Conservation (phyloP, 2,113 vertebrate genomes). For the Python bivittatus region DNA sequence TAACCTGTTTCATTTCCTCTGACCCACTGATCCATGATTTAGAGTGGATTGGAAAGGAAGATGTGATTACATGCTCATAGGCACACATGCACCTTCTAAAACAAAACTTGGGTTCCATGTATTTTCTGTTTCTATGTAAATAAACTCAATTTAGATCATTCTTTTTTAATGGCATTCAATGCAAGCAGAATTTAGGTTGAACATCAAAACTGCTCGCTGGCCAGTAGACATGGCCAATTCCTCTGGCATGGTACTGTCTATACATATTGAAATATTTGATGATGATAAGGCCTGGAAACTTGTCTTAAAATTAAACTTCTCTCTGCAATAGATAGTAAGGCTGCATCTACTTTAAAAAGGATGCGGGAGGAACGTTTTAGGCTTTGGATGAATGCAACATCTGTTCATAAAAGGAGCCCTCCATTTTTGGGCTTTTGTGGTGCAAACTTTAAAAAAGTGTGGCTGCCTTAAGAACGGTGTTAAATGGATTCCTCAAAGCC, state of each 20-base stretch:
- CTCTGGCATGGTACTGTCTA: not conserved
- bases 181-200: no score
- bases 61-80: not conserved
- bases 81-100: not conserved
- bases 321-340: no score
- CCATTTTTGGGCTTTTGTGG: no score
- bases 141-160: not conserved
- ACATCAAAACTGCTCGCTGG: not conserved
- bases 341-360: no score
- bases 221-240: not conserved
- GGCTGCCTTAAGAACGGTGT: no score
- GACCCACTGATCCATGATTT: no score
- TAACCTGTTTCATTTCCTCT: not conserved
- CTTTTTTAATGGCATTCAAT: not conserved
- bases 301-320: not conserved
- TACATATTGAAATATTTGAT: not conserved
- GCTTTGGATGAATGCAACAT: no score
- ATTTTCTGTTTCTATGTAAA: not conserved
- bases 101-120: not conserved
- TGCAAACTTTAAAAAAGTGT: no score
- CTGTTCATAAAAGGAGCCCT: no score
- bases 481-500: no score
- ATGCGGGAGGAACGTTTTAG: no score
- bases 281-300: not conserved
- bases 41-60: not conserved